Conservation (phyloP, 53 echinoderm and acorn worm genomes). For the Patiria pectinifera region DNA sequence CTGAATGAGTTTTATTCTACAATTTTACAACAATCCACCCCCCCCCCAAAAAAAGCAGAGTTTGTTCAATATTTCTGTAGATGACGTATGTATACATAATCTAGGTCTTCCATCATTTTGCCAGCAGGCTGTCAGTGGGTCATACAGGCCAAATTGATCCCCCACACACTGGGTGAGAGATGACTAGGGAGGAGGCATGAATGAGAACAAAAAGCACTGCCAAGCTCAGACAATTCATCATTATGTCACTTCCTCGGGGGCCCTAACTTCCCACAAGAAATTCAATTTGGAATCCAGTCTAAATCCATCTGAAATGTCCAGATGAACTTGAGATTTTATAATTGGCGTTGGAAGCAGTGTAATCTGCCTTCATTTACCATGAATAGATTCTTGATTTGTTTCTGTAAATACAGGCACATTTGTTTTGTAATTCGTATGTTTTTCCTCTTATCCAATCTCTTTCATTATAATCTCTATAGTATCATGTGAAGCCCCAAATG, state of each 20-base stretch:
- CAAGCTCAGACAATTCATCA: conserved; percentile 28
- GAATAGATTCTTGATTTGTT: too few relatives aligned
- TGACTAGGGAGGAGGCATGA: conserved; percentile 23
- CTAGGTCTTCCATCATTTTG: conserved; percentile 20
- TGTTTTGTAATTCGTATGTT: too few relatives aligned
- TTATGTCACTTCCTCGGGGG: neutral
- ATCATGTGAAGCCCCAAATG: too few relatives aligned
- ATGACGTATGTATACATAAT: neutral
- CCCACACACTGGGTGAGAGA: conserved; percentile 50
- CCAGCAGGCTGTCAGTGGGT: conserved; percentile 34
- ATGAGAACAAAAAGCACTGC: conserved; percentile 17
- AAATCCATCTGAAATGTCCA: neutral
- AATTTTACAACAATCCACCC: neutral
- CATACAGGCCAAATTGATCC: conserved; percentile 13
- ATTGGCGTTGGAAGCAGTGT: too few relatives aligned
- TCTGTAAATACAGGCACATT: too few relatives aligned
- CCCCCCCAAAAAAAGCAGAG: neutral
- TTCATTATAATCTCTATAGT: too few relatives aligned
- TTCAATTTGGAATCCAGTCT: neutral
- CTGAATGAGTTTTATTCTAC: neutral
- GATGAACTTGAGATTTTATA: neutral
- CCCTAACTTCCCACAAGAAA: neutral
- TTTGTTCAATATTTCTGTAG: neutral
- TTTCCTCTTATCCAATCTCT: too few relatives aligned
- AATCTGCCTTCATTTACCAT: too few relatives aligned